These are phyloP conservation scores for Cephus pulcher DNA, from an alignment of 2,888 invertebrate species.

Conservation along the genomic window DNA sequence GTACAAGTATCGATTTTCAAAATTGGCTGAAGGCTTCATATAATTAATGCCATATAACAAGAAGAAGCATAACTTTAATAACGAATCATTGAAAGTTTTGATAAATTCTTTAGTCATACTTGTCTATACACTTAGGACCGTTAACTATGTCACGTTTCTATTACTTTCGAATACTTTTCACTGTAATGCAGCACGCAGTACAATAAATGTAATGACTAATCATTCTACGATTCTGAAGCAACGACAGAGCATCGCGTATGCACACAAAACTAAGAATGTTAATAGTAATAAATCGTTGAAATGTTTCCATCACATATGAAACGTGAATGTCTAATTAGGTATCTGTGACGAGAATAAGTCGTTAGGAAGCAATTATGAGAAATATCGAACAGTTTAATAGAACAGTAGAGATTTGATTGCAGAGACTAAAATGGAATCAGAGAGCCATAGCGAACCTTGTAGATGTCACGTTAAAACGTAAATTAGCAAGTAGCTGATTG, in stretches of 20 bases:
- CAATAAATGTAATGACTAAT: not conserved
- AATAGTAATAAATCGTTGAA: not conserved
- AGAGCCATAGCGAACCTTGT: not conserved
- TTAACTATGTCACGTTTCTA: not conserved
- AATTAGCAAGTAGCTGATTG: not conserved
- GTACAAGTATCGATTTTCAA: no score
- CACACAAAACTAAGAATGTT: not conserved
- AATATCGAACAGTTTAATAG: not conserved
- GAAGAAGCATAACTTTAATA: no score
- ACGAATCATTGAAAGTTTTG: not conserved
- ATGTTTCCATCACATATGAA: not conserved
- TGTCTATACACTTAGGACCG: not conserved
- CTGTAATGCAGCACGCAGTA: not conserved
- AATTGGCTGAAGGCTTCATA: no score
- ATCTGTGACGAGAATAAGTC: not conserved
- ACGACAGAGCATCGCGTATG: not conserved
- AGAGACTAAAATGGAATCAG: not conserved
- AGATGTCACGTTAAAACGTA: not conserved
- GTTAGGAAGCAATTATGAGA: not conserved
- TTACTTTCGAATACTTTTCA: not conserved
- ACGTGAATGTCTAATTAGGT: not conserved
- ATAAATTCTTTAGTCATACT: not conserved
- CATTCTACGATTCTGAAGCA: not conserved
- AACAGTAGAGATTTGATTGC: not conserved
- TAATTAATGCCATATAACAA: no score